phyloP scores from a whole-genome alignment of 2,113 vertebrate genomes.

The Haliaeetus leucogaster region DNA sequence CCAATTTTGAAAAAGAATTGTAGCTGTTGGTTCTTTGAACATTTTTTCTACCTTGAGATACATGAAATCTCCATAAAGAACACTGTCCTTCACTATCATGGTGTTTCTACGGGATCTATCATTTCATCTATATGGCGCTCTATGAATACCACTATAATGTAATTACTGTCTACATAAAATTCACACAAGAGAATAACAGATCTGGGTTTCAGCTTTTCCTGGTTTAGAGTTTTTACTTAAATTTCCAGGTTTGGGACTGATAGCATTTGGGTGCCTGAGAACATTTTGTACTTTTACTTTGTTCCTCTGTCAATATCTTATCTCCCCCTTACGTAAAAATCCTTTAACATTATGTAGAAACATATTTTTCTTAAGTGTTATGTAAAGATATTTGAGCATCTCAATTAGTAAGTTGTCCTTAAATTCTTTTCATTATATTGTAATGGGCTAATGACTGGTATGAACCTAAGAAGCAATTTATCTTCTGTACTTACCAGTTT shows the following conservation, averaged over 20 bases:
- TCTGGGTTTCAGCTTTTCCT: background rate
- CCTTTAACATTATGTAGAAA: background rate
- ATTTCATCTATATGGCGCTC: background rate
- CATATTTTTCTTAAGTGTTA: background rate
- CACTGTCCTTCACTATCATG: background rate
- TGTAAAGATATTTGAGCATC: background rate
- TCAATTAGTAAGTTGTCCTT: background rate
- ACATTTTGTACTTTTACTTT: background rate
- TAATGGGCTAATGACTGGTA: background rate
- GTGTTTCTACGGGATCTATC: background rate
- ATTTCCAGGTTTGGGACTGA: background rate
- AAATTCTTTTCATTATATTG: background rate
- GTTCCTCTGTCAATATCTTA: background rate
- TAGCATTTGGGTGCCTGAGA: background rate
- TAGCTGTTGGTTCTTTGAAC: background rate
- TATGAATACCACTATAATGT: background rate
- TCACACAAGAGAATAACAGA: background rate
- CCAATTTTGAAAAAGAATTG: background rate
- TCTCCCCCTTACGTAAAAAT: background rate
- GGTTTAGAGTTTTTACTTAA: background rate
- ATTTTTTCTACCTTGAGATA: background rate
- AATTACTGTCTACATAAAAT: background rate
- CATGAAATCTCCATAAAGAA: background rate
- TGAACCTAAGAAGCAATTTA: background rate
- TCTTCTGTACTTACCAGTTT: background rate